phyloP scores from a whole-genome alignment of 2,888 invertebrate genomes.

The Agapetus fuscipes region DNA sequence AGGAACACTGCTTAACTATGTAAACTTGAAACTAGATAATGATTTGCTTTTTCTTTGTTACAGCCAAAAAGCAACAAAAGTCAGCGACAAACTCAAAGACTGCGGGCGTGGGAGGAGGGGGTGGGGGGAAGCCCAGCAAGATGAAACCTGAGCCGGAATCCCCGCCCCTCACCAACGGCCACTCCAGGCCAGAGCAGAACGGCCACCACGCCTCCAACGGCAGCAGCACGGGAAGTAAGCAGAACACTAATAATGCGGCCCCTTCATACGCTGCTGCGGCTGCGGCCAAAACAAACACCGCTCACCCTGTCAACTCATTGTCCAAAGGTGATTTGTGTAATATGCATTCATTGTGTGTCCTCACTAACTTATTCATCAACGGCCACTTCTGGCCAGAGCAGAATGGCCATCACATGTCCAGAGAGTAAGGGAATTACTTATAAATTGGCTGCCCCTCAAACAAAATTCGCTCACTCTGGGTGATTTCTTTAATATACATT shows the following conservation, averaged over 20 bases:
- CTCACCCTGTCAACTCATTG: constrained; percentile 8
- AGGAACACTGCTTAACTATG: no score
- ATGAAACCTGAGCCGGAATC: constrained; percentile 1
- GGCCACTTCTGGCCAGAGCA: no score
- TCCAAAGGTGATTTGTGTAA: constrained; percentile 6
- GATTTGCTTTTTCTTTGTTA: constrained; percentile 1
- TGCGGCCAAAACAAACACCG: constrained; percentile 8
- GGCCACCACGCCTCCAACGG: constrained; percentile 16
- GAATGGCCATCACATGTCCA: no score
- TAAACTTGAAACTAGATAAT: no score
- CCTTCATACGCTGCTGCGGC: constrained; percentile 16
- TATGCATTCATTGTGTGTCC: no score
- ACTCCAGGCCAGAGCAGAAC: constrained; percentile 10
- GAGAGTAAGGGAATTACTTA: no score
- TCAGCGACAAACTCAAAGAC: constrained; percentile 2
- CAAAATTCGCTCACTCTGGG: no score
- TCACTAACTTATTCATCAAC: no score
- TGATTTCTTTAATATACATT: no score
- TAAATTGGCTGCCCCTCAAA: no score
- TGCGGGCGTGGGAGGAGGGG: constrained; percentile 1
- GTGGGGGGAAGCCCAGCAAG: constrained; percentile 1
- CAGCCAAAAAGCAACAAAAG: constrained; percentile 14
- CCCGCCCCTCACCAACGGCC: constrained; percentile 12
- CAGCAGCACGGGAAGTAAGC: no score
- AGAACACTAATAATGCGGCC: constrained; percentile 5